Evolutionary conservation across 2,888 invertebrate genomes (phyloP), one percentile per base, ranked within the genome.

Genomic region (Agrilus biguttatus): DNA sequence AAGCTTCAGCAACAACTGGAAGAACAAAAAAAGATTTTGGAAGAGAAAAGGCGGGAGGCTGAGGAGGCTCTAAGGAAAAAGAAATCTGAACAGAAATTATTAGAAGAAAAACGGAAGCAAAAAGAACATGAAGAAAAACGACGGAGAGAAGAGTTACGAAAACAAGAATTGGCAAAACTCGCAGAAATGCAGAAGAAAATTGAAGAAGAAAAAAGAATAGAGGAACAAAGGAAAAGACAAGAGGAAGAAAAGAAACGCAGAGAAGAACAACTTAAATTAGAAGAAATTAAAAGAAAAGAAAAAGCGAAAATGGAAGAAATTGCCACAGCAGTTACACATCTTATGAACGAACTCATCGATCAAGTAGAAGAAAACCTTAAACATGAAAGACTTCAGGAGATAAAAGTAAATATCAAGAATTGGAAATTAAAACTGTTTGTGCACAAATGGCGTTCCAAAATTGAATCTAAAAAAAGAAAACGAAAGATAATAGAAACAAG

Each of bases 401-500:
- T 72, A 50, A 67, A 52, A 32, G 56, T 51, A 21, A 65, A 52
- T 10, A 57, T 66, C 1, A 55, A 56, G 34, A 58, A 59, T n/a
- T 52, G 60, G 28, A 56, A 58, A 33, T 47, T 73, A 2, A 49
- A 57, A 13, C 63, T 63, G 33, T 70, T 67, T 45, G 65, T 68
- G 33, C 54, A 55, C 12, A 59, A 63, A 33, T 78, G 77, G 78
- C 62, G 62, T 19, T 56, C 53, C 14, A 59, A 61, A 23, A 56
- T 63, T 2, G 52, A 57, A 1, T 62, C 58, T 34, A 66, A 67
- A 44, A 66, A 65, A 48, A 55, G 66, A 14, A 72, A 70, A 50
- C 66, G 73, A 7, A 66, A 67, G 46, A 69, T 73, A 0, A 60
- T 77, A 32, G 71, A 73, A 39, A 65, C 67, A 38, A 70, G 72